phyloP scores from a whole-genome alignment of 2,888 invertebrate species.

The Cephus spinipes region DNA sequence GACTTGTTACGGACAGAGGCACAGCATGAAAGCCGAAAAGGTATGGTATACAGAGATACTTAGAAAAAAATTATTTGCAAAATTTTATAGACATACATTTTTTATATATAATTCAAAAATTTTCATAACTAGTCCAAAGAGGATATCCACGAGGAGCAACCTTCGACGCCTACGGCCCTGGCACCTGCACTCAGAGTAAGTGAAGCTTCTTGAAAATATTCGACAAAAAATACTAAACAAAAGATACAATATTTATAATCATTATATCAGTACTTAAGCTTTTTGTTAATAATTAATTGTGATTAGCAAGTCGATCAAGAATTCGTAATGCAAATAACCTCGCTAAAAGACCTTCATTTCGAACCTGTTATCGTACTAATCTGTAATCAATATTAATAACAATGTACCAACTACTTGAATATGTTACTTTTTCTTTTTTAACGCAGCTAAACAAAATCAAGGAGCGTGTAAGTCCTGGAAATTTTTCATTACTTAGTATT shows the following conservation, averaged over 20 bases:
- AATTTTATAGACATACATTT: neutral
- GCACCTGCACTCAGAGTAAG: conserved; percentile 57
- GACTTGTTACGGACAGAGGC: neutral
- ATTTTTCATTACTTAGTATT: neutral
- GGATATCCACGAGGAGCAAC: conserved; percentile 53
- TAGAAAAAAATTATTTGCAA: neutral
- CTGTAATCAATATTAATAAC: neutral
- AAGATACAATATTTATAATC: neutral
- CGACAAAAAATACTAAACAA: neutral
- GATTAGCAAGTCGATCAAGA: neutral
- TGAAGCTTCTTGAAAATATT: neutral
- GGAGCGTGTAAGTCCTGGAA: conserved; percentile 49
- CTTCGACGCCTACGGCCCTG: conserved; percentile 54
- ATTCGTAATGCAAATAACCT: neutral
- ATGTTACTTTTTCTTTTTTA: conserved; percentile 28
- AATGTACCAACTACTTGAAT: neutral
- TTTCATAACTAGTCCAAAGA: conserved; percentile 47
- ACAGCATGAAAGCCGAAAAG: neutral
- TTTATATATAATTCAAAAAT: neutral
- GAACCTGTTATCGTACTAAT: neutral
- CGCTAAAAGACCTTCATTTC: conserved; percentile 2
- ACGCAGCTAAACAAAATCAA: conserved; percentile 49
- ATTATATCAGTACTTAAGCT: neutral
- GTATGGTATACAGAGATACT: neutral
- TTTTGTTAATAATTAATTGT: neutral